These are phyloP conservation scores for Vulpes ferrilata DNA, from an alignment of 2,113 vertebrate genomes.

Conservation along the genomic window DNA sequence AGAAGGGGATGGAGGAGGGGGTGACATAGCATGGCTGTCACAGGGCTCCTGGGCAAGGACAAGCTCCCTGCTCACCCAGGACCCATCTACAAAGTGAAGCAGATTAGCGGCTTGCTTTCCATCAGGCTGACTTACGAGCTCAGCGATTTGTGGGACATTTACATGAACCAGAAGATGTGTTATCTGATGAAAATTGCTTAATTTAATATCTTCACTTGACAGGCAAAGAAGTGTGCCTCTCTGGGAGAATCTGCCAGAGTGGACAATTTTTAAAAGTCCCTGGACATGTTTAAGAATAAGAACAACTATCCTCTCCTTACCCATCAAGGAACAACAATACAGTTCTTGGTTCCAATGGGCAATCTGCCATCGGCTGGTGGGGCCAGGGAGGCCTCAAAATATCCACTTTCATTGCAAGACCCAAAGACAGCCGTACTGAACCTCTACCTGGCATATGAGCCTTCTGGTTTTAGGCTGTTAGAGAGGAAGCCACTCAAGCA, in stretches of 20 bases:
- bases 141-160: slow-evolving; percentile 88
- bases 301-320: not conserved
- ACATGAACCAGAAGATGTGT: slow-evolving; percentile 95
- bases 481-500: not conserved
- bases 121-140: slow-evolving; percentile 90
- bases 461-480: not conserved
- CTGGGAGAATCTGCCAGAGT: slow-evolving; percentile 80
- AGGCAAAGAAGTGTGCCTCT: slow-evolving; percentile 82
- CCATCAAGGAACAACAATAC: not conserved
- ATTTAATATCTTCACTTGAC: slow-evolving; percentile 87
- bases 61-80: slow-evolving; percentile 74
- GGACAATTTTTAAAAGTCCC: slow-evolving; percentile 79
- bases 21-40: rapidly evolving
- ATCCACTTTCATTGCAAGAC: not conserved
- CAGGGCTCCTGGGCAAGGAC: not conserved
- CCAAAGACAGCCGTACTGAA: not conserved
- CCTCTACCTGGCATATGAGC: not conserved
- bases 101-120: slow-evolving; percentile 86
- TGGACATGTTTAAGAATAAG: slow-evolving; percentile 68
- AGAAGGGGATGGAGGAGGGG: rapidly evolving
- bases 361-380: not conserved
- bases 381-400: not conserved
- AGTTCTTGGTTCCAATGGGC: not conserved
- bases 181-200: slow-evolving; percentile 92
- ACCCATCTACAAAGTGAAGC: slow-evolving; percentile 76